A percentile compares a stretch with the other conserved stretches of the same genome.
Conservation (phyloP, 1,140 invertebrate genomes). For the Ladona fulva region DNA sequence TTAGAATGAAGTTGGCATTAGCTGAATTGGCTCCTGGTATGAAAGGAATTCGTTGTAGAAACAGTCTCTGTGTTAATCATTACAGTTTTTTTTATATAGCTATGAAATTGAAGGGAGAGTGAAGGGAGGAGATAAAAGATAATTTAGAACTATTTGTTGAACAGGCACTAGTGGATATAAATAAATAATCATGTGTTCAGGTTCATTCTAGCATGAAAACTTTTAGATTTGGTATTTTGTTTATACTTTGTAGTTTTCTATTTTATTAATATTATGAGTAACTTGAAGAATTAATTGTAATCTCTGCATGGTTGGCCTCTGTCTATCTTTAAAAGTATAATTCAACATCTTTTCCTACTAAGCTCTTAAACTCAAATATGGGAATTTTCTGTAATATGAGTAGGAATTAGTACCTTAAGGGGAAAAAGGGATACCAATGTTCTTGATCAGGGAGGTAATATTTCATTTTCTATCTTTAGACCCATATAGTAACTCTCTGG, state of each 20-base stretch:
- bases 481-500: not conserved
- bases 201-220: not conserved
- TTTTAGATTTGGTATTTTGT: not conserved
- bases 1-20: slow-evolving; percentile 12
- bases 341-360: not conserved
- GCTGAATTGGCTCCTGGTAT: slow-evolving; percentile 10
- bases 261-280: slow-evolving; percentile 1
- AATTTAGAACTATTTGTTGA: not conserved
- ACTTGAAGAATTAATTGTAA: not conserved
- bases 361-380: not conserved
- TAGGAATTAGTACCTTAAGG: not conserved
- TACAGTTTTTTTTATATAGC: not conserved
- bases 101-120: not conserved
- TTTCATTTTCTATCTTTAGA: not conserved
- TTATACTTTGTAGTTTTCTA: not conserved
- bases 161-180: too few species aligned
- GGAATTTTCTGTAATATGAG: not conserved
- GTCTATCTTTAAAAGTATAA: not conserved
- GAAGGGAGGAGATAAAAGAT: not conserved
- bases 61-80: not conserved
- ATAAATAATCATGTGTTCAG: not conserved
- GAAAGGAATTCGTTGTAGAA: slow-evolving; percentile 12
- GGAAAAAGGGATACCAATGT: not conserved
- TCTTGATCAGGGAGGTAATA: not conserved
- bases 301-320: slow-evolving; percentile 3